These are phyloP conservation scores for Saguinus midas DNA, from an alignment of 2,113 vertebrate species.

Conservation along the genomic window DNA sequence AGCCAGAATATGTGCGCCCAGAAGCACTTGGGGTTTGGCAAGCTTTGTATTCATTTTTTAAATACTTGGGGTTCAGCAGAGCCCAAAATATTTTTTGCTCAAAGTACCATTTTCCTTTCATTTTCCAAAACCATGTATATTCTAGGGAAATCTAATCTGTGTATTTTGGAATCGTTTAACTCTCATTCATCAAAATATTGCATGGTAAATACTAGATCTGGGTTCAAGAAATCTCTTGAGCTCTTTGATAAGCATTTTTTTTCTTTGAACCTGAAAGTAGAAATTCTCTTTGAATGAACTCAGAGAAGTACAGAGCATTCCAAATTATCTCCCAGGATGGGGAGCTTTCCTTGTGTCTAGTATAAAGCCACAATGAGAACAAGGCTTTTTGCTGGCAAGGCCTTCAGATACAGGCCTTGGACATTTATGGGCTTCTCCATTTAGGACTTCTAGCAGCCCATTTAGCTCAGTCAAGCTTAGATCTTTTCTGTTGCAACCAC, in stretches of 20 bases:
- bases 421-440: background rate
- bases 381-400: background rate
- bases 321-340: slow-evolving; percentile 42
- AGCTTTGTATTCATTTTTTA: slow-evolving; percentile 22
- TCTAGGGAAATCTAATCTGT: slow-evolving; percentile 60
- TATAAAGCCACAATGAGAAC: background rate
- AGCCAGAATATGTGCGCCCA: background rate
- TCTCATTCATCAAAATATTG: slow-evolving; percentile 61
- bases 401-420: background rate
- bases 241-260: slow-evolving; percentile 42
- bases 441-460: background rate
- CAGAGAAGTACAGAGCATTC: background rate
- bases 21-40: slow-evolving; percentile 53
- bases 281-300: slow-evolving; percentile 57
- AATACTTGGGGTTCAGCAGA: slow-evolving; percentile 58
- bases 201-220: slow-evolving; percentile 54
- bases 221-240: slow-evolving; percentile 58
- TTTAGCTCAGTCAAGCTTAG: background rate
- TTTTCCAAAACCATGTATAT: slow-evolving; percentile 59
- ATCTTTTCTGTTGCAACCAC: background rate
- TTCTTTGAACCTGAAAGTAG: slow-evolving; percentile 29
- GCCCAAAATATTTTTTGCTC: slow-evolving; percentile 50
- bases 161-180: slow-evolving; percentile 65
- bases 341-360: background rate
- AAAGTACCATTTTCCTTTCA: slow-evolving; percentile 61